Conservation (phyloP, 2,113 vertebrate species). For the Peromyscus maniculatus region DNA sequence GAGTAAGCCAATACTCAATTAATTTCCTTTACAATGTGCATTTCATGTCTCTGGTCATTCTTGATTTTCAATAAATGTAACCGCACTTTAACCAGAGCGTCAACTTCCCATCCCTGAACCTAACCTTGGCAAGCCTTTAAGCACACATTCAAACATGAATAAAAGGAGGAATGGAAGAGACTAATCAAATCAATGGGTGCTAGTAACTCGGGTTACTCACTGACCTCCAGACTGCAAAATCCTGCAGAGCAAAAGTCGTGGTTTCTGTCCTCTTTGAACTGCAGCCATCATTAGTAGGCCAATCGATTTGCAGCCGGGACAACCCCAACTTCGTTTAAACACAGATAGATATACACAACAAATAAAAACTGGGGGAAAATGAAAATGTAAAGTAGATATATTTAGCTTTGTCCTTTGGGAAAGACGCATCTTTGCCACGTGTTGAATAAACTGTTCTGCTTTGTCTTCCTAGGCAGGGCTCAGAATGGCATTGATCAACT, state of each 20-base stretch:
- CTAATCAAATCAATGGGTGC: neutral
- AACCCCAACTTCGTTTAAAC: neutral
- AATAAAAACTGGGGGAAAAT: neutral
- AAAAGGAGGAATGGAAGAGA: neutral
- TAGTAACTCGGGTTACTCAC: neutral
- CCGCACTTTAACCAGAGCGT: neutral
- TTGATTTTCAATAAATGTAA: slow-evolving; percentile 20
- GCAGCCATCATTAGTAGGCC: neutral
- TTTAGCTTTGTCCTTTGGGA: neutral
- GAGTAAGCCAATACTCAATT: slow-evolving; percentile 35
- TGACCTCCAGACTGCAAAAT: neutral
- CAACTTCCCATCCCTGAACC: neutral
- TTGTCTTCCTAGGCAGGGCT: neutral
- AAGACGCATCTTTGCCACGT: neutral
- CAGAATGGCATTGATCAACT: neutral
- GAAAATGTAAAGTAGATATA: neutral
- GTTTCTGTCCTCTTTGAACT: neutral
- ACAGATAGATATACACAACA: neutral
- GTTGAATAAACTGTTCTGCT: neutral
- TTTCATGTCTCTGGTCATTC: slow-evolving; percentile 21
- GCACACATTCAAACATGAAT: neutral
- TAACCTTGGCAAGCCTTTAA: slow-evolving; percentile 2
- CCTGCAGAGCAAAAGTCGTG: neutral
- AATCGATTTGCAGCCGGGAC: no score
- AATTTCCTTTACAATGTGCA: slow-evolving; percentile 49